Percentiles rank a stretch among this genome's conserved stretches.
These are phyloP conservation scores for Trachemys scripta DNA, from an alignment of 2,113 vertebrate genomes.

Conservation along the genomic window DNA sequence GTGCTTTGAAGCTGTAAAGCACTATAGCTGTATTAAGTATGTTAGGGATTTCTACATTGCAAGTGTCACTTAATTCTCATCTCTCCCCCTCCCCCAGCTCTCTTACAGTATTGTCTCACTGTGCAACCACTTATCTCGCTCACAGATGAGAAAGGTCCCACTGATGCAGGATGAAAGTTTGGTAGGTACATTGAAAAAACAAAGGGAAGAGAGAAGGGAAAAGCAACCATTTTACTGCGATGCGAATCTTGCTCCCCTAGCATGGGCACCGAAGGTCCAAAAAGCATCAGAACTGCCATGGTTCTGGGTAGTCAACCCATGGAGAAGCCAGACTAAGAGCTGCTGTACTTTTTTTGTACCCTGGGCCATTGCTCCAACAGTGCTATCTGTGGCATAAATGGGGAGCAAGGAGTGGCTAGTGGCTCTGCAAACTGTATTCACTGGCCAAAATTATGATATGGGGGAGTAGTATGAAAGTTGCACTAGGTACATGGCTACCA, in stretches of 20 bases:
- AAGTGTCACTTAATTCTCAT: background rate
- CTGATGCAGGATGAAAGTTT: slow-evolving; percentile 68
- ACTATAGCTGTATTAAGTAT: background rate
- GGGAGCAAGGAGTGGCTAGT: background rate
- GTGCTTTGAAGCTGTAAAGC: background rate
- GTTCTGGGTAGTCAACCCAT: background rate
- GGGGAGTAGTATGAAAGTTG: background rate
- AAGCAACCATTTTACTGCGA: background rate
- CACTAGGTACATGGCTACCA: background rate
- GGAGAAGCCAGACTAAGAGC: background rate
- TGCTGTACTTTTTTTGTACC: fast-evolving
- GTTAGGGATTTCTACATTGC: background rate
- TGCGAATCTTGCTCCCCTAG: background rate
- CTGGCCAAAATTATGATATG: background rate
- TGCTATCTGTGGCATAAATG: background rate
- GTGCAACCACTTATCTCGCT: slow-evolving; percentile 94
- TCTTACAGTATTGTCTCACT: slow-evolving; percentile 91
- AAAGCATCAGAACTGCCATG: background rate
- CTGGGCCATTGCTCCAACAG: background rate
- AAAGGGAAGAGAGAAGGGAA: fast-evolving
- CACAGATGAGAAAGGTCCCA: slow-evolving; percentile 85
- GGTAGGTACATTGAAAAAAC: slow-evolving; percentile 76
- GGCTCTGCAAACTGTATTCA: background rate
- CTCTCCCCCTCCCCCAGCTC: slow-evolving; percentile 78
- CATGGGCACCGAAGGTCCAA: background rate